These are phyloP conservation scores for Empidonax traillii DNA, from an alignment of 2,113 vertebrate genomes.

Conservation along the genomic window DNA sequence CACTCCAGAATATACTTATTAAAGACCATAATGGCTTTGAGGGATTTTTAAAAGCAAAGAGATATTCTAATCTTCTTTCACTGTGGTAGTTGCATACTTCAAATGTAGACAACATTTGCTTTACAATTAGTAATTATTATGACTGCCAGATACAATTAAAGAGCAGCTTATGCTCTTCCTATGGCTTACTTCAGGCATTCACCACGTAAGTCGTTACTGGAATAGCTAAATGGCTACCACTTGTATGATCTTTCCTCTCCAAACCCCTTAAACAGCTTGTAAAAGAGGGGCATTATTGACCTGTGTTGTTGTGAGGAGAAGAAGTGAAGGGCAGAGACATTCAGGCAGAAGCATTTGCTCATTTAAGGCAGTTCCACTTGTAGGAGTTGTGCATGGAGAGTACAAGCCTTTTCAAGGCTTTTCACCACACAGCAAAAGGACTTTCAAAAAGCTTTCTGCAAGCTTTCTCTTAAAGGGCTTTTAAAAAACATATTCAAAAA, in stretches of 20 bases:
- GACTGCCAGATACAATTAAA: background rate
- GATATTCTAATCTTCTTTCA: background rate
- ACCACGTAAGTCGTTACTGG: background rate
- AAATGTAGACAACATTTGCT: background rate
- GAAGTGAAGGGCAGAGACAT: background rate
- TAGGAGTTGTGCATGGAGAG: background rate
- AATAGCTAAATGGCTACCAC: background rate
- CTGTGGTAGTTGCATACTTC: background rate
- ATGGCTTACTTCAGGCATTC: background rate
- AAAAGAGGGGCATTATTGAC: background rate
- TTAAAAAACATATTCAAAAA: constrained; percentile 5
- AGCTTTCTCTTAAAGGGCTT: background rate
- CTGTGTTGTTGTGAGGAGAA: background rate
- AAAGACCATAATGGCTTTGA: constrained; percentile 27
- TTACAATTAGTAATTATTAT: constrained; percentile 28
- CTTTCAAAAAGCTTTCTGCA: constrained; percentile 9
- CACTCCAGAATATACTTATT: background rate
- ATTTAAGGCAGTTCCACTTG: background rate
- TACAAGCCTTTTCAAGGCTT: background rate
- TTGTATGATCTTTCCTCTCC: background rate
- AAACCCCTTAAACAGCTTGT: background rate
- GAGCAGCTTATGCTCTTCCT: background rate
- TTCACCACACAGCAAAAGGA: background rate
- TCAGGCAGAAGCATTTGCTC: background rate
- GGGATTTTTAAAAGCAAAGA: constrained; percentile 29